Evolutionary conservation across 2,113 vertebrate species (phyloP).

Genomic region (Solenodon paradoxus): DNA sequence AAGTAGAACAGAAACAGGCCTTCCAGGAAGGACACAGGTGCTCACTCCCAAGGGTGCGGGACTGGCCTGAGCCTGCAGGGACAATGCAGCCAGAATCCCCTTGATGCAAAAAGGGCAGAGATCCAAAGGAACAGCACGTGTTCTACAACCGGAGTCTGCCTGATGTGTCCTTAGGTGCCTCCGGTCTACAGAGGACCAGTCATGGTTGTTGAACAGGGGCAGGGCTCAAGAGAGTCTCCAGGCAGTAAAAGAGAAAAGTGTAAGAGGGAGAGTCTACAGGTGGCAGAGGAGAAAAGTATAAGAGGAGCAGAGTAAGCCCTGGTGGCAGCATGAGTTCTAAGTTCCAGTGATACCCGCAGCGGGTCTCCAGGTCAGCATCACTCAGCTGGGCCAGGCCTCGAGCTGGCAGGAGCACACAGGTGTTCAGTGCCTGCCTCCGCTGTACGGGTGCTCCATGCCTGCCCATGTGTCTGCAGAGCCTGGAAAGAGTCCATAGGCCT

Average conservation of each 20-base stretch:
- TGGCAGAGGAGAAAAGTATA: neutral
- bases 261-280: rapidly evolving
- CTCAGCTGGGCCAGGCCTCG: no score
- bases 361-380: rapidly evolving
- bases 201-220: no score
- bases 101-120: rapidly evolving
- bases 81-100: no score
- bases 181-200: neutral
- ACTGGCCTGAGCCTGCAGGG: neutral
- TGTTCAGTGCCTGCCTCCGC: rapidly evolving
- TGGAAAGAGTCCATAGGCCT: no score
- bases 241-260: neutral
- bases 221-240: no score
- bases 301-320: no score
- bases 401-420: neutral
- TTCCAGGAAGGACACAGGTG: neutral
- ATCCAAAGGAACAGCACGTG: neutral
- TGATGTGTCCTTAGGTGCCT: rapidly evolving
- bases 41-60: rapidly evolving
- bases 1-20: rapidly evolving
- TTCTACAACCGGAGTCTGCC: neutral
- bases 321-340: neutral
- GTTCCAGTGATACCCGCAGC: neutral
- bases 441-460: neutral
- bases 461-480: rapidly evolving